phyloP scores from a whole-genome alignment of 2,888 invertebrate genomes.

The Proisotoma minuta region DNA sequence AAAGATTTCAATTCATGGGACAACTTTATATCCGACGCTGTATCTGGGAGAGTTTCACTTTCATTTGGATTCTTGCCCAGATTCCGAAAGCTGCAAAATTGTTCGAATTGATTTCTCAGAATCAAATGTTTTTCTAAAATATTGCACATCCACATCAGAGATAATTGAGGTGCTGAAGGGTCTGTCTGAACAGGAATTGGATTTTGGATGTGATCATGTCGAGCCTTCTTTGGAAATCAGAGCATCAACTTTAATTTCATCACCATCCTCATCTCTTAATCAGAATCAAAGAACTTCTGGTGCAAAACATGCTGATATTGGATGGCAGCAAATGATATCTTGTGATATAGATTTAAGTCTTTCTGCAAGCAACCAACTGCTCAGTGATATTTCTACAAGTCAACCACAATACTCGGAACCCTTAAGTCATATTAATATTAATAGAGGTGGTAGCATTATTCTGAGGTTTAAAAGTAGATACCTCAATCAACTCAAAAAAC shows the following conservation, averaged over 20 bases:
- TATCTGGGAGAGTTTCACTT: not conserved
- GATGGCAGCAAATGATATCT: not conserved
- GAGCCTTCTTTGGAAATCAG: not conserved
- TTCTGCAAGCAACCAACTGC: not conserved
- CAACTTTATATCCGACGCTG: not conserved
- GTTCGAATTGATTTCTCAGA: not conserved
- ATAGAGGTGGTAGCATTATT: not conserved
- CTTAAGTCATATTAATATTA: not conserved
- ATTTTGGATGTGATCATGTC: not conserved
- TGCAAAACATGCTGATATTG: not conserved
- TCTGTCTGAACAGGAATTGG: not conserved
- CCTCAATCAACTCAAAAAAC: too few species aligned
- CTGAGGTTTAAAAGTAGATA: not conserved
- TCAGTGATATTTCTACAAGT: not conserved
- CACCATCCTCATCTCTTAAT: not conserved
- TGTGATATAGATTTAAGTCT: not conserved
- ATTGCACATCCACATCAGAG: not conserved
- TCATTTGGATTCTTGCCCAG: not conserved
- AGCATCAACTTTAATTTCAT: too few species aligned
- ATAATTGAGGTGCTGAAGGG: not conserved
- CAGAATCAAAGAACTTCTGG: not conserved
- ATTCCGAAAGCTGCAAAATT: not conserved
- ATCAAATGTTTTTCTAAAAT: not conserved
- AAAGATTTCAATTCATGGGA: not conserved
- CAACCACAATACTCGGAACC: not conserved